phyloP scores from a whole-genome alignment of 2,888 invertebrate genomes.

The Amiota communis region DNA sequence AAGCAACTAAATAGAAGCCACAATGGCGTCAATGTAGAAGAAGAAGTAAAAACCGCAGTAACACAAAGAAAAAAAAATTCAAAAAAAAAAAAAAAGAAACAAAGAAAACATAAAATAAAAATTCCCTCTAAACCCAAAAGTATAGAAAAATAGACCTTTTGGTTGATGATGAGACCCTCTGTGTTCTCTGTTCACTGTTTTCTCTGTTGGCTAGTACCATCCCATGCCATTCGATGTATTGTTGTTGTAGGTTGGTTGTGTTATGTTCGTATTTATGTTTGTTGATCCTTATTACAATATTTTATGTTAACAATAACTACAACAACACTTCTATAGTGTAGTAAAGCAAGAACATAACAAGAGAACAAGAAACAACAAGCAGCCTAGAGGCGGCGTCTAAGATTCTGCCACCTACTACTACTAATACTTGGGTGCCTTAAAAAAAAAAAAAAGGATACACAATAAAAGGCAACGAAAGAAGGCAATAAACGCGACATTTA shows the following conservation, averaged over 20 bases:
- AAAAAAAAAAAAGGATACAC: too few species aligned
- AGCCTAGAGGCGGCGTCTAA: neutral
- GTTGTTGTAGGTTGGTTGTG: neutral
- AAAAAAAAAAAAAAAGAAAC: neutral
- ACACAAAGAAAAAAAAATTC: neutral
- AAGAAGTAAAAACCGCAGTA: slow-evolving; percentile 18
- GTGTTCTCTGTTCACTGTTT: too few species aligned
- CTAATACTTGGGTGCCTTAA: too few species aligned
- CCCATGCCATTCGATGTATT: neutral
- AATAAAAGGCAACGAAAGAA: slow-evolving; percentile 15
- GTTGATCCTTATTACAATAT: slow-evolving; percentile 26
- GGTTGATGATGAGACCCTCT: too few species aligned
- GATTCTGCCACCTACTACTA: too few species aligned
- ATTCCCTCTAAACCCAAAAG: neutral
- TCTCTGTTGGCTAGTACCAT: too few species aligned
- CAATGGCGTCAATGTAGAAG: slow-evolving; percentile 11
- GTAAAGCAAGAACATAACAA: neutral
- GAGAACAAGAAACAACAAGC: neutral
- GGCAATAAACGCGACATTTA: slow-evolving; percentile 27
- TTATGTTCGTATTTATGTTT: neutral
- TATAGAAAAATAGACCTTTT: too few species aligned
- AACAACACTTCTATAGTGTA: neutral
- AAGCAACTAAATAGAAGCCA: neutral
- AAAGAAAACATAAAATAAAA: neutral
- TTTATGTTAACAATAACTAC: slow-evolving; percentile 23